Evolutionary conservation across 2,888 invertebrate species (phyloP), one percentile per base, ranked within the genome.

Genomic region (Drosophila setosimentum): DNA sequence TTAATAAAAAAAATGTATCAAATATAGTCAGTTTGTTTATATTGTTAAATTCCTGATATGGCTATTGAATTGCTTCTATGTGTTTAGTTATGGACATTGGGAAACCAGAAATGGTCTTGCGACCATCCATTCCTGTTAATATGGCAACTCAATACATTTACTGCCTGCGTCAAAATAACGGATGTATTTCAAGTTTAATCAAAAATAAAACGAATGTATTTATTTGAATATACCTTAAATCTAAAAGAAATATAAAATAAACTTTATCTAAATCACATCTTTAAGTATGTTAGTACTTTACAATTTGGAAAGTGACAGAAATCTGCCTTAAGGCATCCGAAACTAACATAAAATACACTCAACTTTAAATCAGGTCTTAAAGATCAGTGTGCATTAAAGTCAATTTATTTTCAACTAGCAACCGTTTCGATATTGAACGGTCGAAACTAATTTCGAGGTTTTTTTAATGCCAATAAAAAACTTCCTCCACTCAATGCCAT

Each of bases 391-490:
- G 6, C 27, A 11, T 67, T 5, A 4, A 37, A 55, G n/a, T 8
- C 6, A 40, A 42, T 8, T 49, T 18, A 30, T 10, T 24, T 29
- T 45, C 16, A 51, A 45, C 53, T 8, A 49, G 6, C 37, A 50
- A 53, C 57, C 70, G 49, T 69, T 74, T 53, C 49, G 42, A 30
- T 53, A 6, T 29, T 16, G 35, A 33, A 30, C 33, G 55, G 35
- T 51, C n/a, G 8, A 13, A 45, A 64, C 54, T 50, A 51, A 80
- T 80, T 68, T 60, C 29, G 55, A 49, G 76, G 48, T 16, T 61
- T 49, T 59, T 33, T 18, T 40, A 78, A 68, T 40, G 16, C 30
- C 68, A 29, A 33, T 50, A 70, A 60, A 57, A 55, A 8, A 53
- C 18, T 40, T 8, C 42, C 54, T 61, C n/a, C 27, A 54, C 45